These are phyloP conservation scores for Nesoenas mayeri DNA, from an alignment of 2,113 vertebrate species.

Conservation along the genomic window DNA sequence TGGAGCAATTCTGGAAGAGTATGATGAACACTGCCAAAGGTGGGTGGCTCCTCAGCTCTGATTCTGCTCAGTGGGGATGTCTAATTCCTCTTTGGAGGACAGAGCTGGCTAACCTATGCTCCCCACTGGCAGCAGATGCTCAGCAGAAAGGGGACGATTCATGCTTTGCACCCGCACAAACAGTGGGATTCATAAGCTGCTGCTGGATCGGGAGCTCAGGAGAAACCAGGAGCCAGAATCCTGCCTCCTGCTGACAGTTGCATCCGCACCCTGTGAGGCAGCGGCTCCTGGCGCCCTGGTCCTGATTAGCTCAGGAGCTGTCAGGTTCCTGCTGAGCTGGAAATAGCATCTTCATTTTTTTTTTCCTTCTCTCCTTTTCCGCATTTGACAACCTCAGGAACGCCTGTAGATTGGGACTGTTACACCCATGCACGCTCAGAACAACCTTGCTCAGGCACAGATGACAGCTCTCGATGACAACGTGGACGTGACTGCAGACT, in stretches of 20 bases:
- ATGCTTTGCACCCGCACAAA: background rate
- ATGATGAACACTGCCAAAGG: background rate
- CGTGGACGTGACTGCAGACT: background rate
- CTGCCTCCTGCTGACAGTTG: fast-evolving
- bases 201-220: background rate
- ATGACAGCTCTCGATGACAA: background rate
- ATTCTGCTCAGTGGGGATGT: background rate
- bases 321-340: background rate
- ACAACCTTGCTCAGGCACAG: background rate
- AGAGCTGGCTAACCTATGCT: background rate
- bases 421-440: background rate
- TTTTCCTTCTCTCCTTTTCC: background rate
- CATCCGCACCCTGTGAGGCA: background rate
- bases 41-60: background rate
- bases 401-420: background rate
- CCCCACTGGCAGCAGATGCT: background rate
- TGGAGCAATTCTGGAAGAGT: fast-evolving
- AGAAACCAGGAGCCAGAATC: background rate
- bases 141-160: background rate
- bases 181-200: background rate
- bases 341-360: background rate
- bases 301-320: background rate
- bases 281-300: background rate
- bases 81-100: background rate
- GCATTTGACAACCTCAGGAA: background rate